Evolutionary conservation across 2,797 vertebrate species (phyloP), one percentile per base, ranked within the genome.

Genomic region (Zalophus californianus): DNA sequence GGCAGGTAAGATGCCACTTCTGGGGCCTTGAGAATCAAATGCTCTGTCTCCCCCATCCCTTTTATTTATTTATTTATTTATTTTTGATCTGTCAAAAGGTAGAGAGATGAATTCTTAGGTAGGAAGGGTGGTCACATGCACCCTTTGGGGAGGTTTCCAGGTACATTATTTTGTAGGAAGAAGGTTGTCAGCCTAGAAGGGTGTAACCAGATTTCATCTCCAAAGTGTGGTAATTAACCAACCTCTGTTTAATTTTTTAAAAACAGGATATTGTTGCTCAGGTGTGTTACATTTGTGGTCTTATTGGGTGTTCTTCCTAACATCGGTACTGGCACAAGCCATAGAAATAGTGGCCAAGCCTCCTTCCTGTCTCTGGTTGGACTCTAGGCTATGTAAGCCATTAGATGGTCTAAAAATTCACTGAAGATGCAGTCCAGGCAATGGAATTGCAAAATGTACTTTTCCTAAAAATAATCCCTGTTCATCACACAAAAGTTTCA

Each of bases 191-290:
- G 41, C 21, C 48, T 94, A 92, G 41, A 94, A 96, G 90, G 82
- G 25, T 86, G 82, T 86, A 86, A 96, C 64, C 64, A 87, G 87
- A 95, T 97, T 95, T 93, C 77, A 97, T 96, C 95, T 97, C 78
- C 50, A 56, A 95, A 96, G 15, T 86, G 50, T 92, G 87, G 41
- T 86, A 86, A 94, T 97, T 93, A 96, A 96, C 93, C 84, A 66
- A 85, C 54, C 48, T 95, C 56, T 94, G 56, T 98, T 94, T 60
- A 97, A 90, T 86, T 95, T 97, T 90, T 96, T 77, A 86, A 97
- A 98, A 97, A 97, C 97, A 98, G 97, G 98, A 97, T 98, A 97
- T 97, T 86, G 85, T 64, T 96, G 35, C 25, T 97, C 94, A 97
- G 96, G 95, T 97, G 91, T 95, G 96, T 73, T 96, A 86, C 23